These are phyloP conservation scores for Dolichopus griseipennis DNA, from an alignment of 2,888 invertebrate species.

Conservation along the genomic window DNA sequence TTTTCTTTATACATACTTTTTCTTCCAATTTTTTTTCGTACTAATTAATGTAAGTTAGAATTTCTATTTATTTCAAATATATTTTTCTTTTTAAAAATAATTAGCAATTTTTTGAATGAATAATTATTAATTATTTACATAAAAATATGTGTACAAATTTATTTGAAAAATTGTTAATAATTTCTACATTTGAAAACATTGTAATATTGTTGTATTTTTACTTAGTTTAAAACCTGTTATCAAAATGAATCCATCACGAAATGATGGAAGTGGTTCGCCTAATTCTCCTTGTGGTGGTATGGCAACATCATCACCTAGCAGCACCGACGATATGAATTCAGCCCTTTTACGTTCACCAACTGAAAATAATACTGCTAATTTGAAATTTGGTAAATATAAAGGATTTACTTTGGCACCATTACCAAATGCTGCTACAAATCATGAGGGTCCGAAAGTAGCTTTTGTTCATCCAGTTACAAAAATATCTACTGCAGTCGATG, in stretches of 20 bases:
- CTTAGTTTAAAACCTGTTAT: conserved; percentile 37
- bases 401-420: conserved; percentile 61
- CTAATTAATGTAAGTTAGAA: background rate
- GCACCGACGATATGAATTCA: conserved; percentile 63
- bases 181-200: background rate
- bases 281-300: conserved; percentile 29
- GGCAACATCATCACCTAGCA: conserved; percentile 49
- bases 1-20: background rate
- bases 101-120: too few species aligned
- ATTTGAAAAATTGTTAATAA: background rate
- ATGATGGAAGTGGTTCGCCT: conserved; percentile 32
- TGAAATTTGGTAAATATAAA: conserved; percentile 79
- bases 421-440: conserved; percentile 33
- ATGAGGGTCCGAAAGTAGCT: conserved; percentile 47
- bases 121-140: too few species aligned
- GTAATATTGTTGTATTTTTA: conserved; percentile 17
- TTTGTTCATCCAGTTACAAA: conserved; percentile 43
- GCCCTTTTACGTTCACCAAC: conserved; percentile 53
- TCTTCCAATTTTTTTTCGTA: background rate
- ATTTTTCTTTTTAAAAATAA: background rate
- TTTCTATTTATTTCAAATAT: background rate
- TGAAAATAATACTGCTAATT: conserved; percentile 47
- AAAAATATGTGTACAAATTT: too few species aligned
- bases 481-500: conserved; percentile 24
- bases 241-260: conserved; percentile 23